Base-by-base conservation (phyloP, 1,140 invertebrate genomes). In the Hyposmocoma kahamanoa region DNA sequence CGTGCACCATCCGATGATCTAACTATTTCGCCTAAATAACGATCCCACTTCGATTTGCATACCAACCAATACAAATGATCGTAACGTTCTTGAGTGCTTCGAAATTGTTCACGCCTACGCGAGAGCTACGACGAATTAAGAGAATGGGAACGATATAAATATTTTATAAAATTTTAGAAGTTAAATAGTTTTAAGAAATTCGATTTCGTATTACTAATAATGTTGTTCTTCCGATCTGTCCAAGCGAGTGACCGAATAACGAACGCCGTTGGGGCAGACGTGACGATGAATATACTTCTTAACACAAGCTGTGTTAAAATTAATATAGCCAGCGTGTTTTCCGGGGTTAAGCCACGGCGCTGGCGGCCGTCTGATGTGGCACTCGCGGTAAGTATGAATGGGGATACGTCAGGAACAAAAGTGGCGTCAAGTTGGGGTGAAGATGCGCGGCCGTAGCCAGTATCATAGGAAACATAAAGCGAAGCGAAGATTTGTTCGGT, bases 121-220 rank as follows among this genome's bases (percentile, higher is more conserved):
- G 70, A 74, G 66, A 65, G 62, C 66, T 72, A 66, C 67, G 59
- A 67, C 68, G 58, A 69, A 69, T 63, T 63, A 56, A 65, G n/a
- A 59, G 43, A 62, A 71, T 70, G 68, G 67, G 68, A 72, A 73
- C 59, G 47, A 71, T 75, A 81, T 72, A 78, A 81, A 79, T 72
- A 75, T 66, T 61, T 74, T 77, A 75, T 70, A 75, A 72, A 78
- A 78, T 69, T 68, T 77, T 69, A 71, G 64, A 50, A 72, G 69
- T 64, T 69, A 75, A 68, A 72, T 71, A 71, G 60, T 69, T 58
- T 63, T 72, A 74, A 80, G 72, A 84, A 84, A 83, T 86, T 82
- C 76, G 80, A 79, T 77, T 79, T 78, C 60, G 65, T 77, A 77
- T 76, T 66, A 72, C 74, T 78, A 81, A 68, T 11, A 53, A 56